Conservation (phyloP, 1,140 invertebrate species). For the Drosophila burlai region DNA sequence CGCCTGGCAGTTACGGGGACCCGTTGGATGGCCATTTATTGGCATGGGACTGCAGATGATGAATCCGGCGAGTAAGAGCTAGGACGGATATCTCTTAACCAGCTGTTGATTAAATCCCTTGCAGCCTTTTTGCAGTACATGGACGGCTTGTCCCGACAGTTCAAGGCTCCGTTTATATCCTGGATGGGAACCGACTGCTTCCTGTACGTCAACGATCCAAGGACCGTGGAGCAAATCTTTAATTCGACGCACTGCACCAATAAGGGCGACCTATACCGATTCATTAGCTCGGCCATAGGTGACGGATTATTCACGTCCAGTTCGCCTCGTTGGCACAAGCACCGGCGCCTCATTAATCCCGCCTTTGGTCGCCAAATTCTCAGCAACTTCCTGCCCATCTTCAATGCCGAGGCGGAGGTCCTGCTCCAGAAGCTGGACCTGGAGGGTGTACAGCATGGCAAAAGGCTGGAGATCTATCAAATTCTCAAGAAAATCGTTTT, state of each 20-base stretch:
- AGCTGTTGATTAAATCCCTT: conserved; percentile 1
- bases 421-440: conserved; percentile 59
- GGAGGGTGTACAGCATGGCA: conserved; percentile 52
- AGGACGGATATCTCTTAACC: background rate
- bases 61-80: conserved; percentile 75
- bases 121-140: conserved; percentile 75
- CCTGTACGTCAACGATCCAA: conserved; percentile 79
- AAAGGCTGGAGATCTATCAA: conserved; percentile 71
- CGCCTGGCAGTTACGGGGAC: conserved; percentile 70
- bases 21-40: conserved; percentile 72
- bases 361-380: conserved; percentile 77
- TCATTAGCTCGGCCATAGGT: conserved; percentile 76
- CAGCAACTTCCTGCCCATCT: conserved; percentile 75
- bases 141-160: conserved; percentile 61
- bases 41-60: conserved; percentile 79
- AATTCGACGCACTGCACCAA: conserved; percentile 80
- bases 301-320: conserved; percentile 81
- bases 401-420: conserved; percentile 71
- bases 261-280: conserved; percentile 78
- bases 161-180: conserved; percentile 73
- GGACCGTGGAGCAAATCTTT: conserved; percentile 75
- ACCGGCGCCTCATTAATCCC: conserved; percentile 80
- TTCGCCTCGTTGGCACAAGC: conserved; percentile 79
- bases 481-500: conserved; percentile 77
- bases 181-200: conserved; percentile 83